phyloP scores from a whole-genome alignment of 1,140 invertebrate genomes.

The Ladona fulva region DNA sequence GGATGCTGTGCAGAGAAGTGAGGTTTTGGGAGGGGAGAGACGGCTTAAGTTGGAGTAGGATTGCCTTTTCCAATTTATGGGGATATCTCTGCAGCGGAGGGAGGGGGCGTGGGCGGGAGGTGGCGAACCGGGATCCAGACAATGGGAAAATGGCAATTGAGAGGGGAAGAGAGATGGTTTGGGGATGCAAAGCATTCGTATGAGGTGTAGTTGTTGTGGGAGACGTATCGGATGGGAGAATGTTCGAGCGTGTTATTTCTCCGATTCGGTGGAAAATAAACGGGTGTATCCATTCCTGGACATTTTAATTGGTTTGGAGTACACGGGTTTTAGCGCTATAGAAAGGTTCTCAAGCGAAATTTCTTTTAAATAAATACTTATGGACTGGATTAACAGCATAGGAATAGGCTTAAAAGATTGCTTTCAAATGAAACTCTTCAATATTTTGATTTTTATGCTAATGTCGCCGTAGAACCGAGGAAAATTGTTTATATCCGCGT shows the following conservation, averaged over 20 bases:
- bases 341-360: too few species aligned
- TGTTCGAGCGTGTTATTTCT: neutral
- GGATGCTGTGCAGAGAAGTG: neutral
- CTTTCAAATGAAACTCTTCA: too few species aligned
- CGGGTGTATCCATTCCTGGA: too few species aligned
- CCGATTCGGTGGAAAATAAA: neutral
- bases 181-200: neutral
- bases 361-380: too few species aligned
- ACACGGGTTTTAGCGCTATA: too few species aligned
- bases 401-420: too few species aligned
- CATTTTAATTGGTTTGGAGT: too few species aligned
- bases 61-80: neutral
- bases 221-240: neutral
- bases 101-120: neutral
- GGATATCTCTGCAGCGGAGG: neutral
- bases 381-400: too few species aligned
- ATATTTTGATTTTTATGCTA: too few species aligned
- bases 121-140: neutral
- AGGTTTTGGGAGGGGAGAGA: neutral
- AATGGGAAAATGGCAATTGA: neutral
- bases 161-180: neutral
- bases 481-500: too few species aligned
- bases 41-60: neutral
- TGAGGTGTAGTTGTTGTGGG: neutral
- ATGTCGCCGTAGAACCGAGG: too few species aligned